A percentile compares a stretch with the other conserved stretches of the same genome.
Evolutionary conservation across 2,888 invertebrate genomes (phyloP).

Genomic region (Aproaerema taeniolella): DNA sequence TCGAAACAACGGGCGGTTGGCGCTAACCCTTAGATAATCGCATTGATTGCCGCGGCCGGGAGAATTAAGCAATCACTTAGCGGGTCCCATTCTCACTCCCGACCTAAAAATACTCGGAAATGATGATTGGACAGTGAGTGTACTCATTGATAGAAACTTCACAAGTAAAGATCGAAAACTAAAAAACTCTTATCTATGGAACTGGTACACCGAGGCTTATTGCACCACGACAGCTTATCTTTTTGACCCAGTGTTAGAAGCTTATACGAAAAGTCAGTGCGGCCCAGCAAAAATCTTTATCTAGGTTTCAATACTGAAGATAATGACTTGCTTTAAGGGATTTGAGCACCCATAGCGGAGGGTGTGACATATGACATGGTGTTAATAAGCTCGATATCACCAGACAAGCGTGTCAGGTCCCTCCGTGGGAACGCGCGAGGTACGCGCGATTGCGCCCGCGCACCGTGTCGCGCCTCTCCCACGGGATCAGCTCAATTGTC

Average conservation of each 20-base stretch:
- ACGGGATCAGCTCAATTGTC: slow-evolving; percentile 30
- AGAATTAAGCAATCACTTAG: slow-evolving; percentile 67
- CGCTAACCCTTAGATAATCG: slow-evolving; percentile 62
- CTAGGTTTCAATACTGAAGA: no score
- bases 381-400: slow-evolving; percentile 34
- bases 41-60: slow-evolving; percentile 51
- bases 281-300: no score
- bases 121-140: slow-evolving; percentile 8
- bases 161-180: not conserved
- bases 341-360: no score
- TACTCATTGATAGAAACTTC: not conserved
- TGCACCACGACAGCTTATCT: no score
- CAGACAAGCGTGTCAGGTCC: slow-evolving; percentile 28
- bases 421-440: slow-evolving; percentile 45
- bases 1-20: slow-evolving; percentile 45
- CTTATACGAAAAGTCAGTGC: no score
- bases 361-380: slow-evolving; percentile 59
- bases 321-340: no score
- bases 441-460: slow-evolving; percentile 42
- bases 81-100: slow-evolving; percentile 1
- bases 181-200: no score
- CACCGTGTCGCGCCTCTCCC: slow-evolving; percentile 45
- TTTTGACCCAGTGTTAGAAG: no score
- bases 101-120: no score
- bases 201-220: no score